Base-by-base conservation (phyloP, 2,888 invertebrate species). In the Caradrina kadenii region DNA sequence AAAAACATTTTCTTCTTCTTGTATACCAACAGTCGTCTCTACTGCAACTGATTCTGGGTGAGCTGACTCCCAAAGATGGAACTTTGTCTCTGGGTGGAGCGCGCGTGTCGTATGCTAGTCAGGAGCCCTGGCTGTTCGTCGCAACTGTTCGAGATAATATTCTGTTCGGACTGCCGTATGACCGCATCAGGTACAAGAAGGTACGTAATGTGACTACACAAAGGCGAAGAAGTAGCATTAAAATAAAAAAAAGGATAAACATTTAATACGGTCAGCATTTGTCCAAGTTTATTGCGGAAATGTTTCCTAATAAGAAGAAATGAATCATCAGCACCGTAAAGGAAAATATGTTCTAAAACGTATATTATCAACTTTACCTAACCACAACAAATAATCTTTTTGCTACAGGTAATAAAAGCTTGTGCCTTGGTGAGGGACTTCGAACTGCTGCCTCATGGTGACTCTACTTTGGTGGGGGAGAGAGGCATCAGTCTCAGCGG, bases 71-170 rank as follows among this genome's bases (percentile, higher is more conserved):
- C 5, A 91, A 93, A 2, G 89, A 93, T 31, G 98, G 98, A 0
- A 93, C 93, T 0, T 87, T 98, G 55, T 90, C 95, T 6, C 90
- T 97, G 22, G 96, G 96, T 1, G 98, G 98, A 10, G 89, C 90
- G 0, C 92, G 91, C 0, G 87, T 97, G 8, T 96, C 97, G 0
- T 98, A 98, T 87, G 97, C 97, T 0, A 96, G 97, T 58, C 98
- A 98, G 91, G 97, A 98, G 82, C 97, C 98, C 0, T 98, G 98
- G 98, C 90, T 97, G 1, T 97, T 97, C 80, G 96, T 96, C 0
- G 97, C 96, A 1, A 97, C 97, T 1, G 96, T 98, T 7, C 95
- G 97, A 50, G 97, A 98, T 82, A 98, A 98, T 88, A 97, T 98
- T 70, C 92, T 98, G 17, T 98, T 98, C 89, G 98, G 98, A 0